These are phyloP conservation scores for Acropternis orthonyx DNA, from an alignment of 2,797 vertebrate species.

Conservation along the genomic window DNA sequence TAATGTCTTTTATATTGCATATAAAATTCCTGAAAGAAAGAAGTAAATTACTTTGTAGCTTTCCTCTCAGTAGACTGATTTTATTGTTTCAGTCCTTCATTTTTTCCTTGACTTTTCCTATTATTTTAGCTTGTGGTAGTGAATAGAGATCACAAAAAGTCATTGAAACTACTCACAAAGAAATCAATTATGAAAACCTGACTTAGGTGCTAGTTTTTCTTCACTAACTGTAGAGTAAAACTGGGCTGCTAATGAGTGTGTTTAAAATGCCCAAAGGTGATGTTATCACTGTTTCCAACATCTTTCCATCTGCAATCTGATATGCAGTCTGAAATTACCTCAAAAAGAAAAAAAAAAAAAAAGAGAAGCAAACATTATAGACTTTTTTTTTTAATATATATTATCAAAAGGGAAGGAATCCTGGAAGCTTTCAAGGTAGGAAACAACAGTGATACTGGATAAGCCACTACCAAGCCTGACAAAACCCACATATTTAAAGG, in stretches of 20 bases:
- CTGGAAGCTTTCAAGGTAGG: background rate
- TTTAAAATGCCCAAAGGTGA: background rate
- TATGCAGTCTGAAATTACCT: background rate
- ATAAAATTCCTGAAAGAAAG: background rate
- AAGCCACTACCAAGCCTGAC: background rate
- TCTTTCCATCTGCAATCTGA: background rate
- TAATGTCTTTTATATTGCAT: background rate
- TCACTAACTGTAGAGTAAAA: background rate
- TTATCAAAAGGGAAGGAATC: background rate
- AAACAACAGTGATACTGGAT: background rate
- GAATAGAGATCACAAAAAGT: background rate
- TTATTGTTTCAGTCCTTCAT: background rate
- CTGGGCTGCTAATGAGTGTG: background rate
- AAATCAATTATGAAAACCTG: background rate
- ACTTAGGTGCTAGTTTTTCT: background rate
- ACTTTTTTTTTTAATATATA: too few species aligned
- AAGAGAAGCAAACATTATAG: background rate
- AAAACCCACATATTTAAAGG: background rate
- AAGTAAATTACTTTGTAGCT: background rate
- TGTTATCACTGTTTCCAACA: background rate
- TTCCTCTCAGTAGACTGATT: background rate
- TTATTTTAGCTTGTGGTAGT: background rate
- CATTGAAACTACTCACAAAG: background rate
- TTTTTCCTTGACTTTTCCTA: background rate
- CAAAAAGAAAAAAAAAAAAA: background rate